Evolutionary conservation across 1,140 invertebrate species (phyloP).

Genomic region (Tetramorium simillimum): DNA sequence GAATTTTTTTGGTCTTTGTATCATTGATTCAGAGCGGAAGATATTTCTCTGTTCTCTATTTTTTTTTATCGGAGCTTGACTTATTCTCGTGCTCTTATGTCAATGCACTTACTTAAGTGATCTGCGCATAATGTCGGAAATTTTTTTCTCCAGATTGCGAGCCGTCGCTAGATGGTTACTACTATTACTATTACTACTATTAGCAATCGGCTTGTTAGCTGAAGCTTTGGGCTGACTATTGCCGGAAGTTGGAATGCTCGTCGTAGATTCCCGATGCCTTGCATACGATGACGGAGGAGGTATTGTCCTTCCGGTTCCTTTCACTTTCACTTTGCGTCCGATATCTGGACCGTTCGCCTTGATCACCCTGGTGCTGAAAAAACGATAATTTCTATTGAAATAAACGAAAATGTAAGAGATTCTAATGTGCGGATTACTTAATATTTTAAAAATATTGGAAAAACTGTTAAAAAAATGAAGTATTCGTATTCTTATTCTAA

Average conservation of each 20-base stretch:
- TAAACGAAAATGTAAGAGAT: conserved; percentile 15
- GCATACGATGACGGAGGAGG: conserved; percentile 80
- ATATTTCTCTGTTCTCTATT: neutral
- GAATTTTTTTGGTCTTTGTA: neutral
- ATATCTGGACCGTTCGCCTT: conserved; percentile 95
- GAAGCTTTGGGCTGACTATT: conserved; percentile 70
- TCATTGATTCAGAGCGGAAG: neutral
- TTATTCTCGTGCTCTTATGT: neutral
- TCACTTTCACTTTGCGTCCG: conserved; percentile 93
- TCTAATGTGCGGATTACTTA: conserved; percentile 13
- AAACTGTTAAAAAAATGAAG: neutral
- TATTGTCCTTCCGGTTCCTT: conserved; percentile 83
- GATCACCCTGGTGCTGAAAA: conserved; percentile 93
- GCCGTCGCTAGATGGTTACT: conserved; percentile 65
- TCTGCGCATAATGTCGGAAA: conserved; percentile 89
- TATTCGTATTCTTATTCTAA: neutral
- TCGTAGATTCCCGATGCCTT: conserved; percentile 75
- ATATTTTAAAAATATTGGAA: neutral
- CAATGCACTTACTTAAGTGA: conserved; percentile 88
- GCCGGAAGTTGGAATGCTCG: conserved; percentile 73
- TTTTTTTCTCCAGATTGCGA: conserved; percentile 79
- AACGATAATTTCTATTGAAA: neutral
- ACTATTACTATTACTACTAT: conserved; percentile 46
- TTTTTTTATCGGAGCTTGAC: neutral
- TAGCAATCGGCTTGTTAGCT: conserved; percentile 74